Conservation (phyloP, 2,797 vertebrate species). For the Lacerta bilineata region DNA sequence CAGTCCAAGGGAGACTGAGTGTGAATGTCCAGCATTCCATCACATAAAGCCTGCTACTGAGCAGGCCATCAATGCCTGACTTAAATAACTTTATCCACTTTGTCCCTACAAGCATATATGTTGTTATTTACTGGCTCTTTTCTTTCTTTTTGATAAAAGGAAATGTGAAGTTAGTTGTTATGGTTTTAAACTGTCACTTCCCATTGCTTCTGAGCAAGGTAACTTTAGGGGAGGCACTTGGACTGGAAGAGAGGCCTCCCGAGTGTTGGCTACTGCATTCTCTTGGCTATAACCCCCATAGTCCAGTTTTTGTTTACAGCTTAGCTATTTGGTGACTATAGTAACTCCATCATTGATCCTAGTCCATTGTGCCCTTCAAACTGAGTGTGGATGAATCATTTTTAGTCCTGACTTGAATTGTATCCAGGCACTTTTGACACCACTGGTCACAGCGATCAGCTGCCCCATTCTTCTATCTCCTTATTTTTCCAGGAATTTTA, state of each 20-base stretch:
- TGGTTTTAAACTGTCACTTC: constrained; percentile 7
- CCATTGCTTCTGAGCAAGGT: constrained; percentile 3
- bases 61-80: neutral
- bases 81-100: neutral
- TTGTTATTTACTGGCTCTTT: neutral
- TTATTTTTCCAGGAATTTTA: too few relatives aligned
- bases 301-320: neutral
- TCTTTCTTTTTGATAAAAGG: neutral
- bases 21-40: neutral
- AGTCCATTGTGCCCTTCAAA: neutral
- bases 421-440: neutral
- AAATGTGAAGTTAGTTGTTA: constrained; percentile 6
- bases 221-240: neutral
- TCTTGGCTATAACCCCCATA: neutral
- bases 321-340: neutral
- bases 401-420: neutral
- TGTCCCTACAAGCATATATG: neutral
- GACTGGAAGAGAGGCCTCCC: neutral
- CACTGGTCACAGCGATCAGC: neutral
- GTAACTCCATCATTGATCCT: neutral
- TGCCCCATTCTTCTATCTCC: too few relatives aligned
- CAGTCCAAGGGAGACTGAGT: too few relatives aligned
- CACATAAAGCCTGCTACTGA: neutral
- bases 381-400: neutral
- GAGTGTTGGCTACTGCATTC: too few relatives aligned